Evolutionary conservation across 2,797 vertebrate genomes (phyloP).

Genomic region (Oreonectes daqikongensis): DNA sequence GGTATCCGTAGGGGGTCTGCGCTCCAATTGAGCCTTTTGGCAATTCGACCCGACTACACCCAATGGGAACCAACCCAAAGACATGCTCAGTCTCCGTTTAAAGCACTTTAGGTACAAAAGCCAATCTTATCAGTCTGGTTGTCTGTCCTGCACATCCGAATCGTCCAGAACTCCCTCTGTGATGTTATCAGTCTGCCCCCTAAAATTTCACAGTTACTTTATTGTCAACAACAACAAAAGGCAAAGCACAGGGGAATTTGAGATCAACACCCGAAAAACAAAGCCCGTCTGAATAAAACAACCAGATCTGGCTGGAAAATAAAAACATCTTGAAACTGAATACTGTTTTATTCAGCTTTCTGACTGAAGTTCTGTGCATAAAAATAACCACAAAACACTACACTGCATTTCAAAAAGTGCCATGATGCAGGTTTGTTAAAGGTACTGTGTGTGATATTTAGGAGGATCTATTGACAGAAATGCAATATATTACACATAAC

Average conservation of each 20-base stretch:
- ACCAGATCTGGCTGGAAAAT: conserved; percentile 7
- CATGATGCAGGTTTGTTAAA: background rate
- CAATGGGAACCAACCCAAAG: conserved; percentile 27
- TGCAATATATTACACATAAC: too few species aligned
- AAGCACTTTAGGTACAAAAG: conserved; percentile 22
- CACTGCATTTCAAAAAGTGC: background rate
- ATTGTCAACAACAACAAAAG: conserved; percentile 40
- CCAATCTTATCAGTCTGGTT: conserved; percentile 33
- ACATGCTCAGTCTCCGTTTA: conserved; percentile 14
- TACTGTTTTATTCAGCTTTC: conserved; percentile 6
- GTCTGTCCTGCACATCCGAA: conserved; percentile 26
- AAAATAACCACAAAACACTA: too few species aligned
- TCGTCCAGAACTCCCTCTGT: conserved; percentile 32
- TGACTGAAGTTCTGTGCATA: too few species aligned
- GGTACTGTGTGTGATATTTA: too few species aligned
- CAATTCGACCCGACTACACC: background rate
- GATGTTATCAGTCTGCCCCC: conserved; percentile 20
- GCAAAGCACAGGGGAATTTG: conserved; percentile 9
- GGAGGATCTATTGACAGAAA: too few species aligned
- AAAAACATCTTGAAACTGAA: conserved; percentile 1
- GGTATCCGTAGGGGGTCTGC: background rate
- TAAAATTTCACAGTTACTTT: conserved; percentile 20
- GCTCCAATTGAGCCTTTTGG: conserved; percentile 30
- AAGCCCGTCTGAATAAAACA: conserved; percentile 34
- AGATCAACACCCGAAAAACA: conserved; percentile 30